Base-by-base conservation (phyloP, 2,888 invertebrate species). In the Agrotis puta region DNA sequence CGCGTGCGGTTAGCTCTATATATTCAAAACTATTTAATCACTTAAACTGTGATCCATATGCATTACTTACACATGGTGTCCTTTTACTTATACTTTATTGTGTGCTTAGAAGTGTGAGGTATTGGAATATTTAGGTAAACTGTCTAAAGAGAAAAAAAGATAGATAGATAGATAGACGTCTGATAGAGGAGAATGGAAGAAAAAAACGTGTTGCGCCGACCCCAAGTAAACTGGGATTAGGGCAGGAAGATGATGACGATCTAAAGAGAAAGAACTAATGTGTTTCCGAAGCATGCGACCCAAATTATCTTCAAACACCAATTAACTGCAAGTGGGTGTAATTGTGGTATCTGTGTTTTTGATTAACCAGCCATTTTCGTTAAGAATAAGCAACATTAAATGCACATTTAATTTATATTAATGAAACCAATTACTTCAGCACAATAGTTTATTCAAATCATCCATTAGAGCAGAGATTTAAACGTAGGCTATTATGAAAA, bases 21-120 rank as follows among this genome's bases (percentile, higher is more conserved):
- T 87, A 86, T 86, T 86, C 84, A 85, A 85, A 87, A 87, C 87
- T 87, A 88, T 90, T 90, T 89, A 88, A 88, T 88, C 86, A 89
- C 87, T 85, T 87, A 81, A 61, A 85, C 82, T 84, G 79, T 84
- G 80, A 84, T 85, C 83, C 85, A 84, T 78, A 82, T 82, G 82
- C 81, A 84, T 87, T 78, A 80, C 77, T 73, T 81, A 70, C 83
- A 89, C 87, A 90, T 85, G 85, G 64, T 88, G 90, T 77, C 82
- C 68, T 50, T 53, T 77, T 79, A 70, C 67, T 67, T 76, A 54
- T 27, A 63, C 24, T 67, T 67, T 63, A 64, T 50, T 22, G 50
- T 53, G 9, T 20, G 53, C 59, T 73, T 63, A 54, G 24, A 75
- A 70, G 16, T 63, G 33, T 68, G 51, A 33, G 33, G 3, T 22